Percentiles rank a stretch among this genome's conserved stretches.
Conservation (phyloP, 1,140 invertebrate genomes). For the Agrypnia vestita region DNA sequence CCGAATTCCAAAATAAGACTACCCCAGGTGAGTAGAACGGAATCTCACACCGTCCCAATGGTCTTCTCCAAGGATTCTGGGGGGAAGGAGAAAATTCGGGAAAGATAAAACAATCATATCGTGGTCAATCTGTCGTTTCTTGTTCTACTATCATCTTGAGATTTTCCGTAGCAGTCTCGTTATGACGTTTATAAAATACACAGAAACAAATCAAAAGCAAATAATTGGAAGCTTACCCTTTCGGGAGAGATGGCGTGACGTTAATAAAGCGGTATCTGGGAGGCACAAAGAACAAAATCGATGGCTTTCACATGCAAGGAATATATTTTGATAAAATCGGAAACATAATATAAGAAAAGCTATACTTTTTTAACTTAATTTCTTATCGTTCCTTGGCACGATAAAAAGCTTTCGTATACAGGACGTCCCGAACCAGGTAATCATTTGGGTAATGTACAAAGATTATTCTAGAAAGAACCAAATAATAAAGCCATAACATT, state of each 20-base stretch:
- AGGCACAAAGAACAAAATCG: slow-evolving; percentile 3
- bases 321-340: slow-evolving; percentile 21
- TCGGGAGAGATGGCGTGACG: background rate
- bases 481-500: too few species aligned
- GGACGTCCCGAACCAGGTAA: background rate
- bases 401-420: background rate
- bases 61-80: too few species aligned
- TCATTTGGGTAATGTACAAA: too few species aligned
- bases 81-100: too few species aligned
- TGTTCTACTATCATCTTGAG: background rate
- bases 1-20: too few species aligned
- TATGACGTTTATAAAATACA: background rate
- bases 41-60: too few species aligned
- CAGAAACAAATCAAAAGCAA: background rate
- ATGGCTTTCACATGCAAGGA: background rate
- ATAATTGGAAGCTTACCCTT: background rate
- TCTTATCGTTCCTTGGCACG: slow-evolving; percentile 18
- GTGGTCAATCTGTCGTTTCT: background rate
- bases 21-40: too few species aligned
- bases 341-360: slow-evolving; percentile 3
- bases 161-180: background rate
- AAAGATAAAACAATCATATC: too few species aligned
- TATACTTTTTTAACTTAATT: background rate
- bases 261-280: background rate
- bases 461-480: too few species aligned